phyloP scores from a whole-genome alignment of 92 coral and sea anemone genomes.

The Epizoanthus illoricatus region DNA sequence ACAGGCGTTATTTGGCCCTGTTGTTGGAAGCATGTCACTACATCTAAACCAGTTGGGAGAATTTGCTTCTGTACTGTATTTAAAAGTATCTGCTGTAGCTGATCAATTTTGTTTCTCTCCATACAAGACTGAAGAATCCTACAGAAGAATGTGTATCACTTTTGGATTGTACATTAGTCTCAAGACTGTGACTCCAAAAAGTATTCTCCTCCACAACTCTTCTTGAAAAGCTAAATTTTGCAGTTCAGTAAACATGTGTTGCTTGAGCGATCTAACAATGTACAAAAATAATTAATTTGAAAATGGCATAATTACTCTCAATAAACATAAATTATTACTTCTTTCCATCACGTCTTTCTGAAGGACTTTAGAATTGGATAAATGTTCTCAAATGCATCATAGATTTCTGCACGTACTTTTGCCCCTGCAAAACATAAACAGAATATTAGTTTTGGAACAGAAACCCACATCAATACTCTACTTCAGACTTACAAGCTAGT shows the following conservation, averaged over 20 bases:
- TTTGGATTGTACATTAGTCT: no score
- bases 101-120: no score
- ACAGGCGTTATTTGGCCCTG: no score
- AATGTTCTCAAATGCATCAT: slow-evolving; percentile 98
- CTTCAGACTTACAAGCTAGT: neutral
- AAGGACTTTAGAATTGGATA: slow-evolving; percentile 97
- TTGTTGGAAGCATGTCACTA: no score
- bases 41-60: no score
- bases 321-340: neutral
- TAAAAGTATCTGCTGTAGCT: no score
- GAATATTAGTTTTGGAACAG: neutral
- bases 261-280: neutral
- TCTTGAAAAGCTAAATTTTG: no score
- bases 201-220: no score
- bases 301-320: neutral
- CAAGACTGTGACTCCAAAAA: no score
- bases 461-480: neutral
- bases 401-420: slow-evolving; percentile 92
- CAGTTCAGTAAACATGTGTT: neutral
- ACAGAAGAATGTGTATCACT: no score
- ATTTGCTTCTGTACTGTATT: no score
- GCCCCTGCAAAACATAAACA: slow-evolving; percentile 69
- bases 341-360: slow-evolving; percentile 77
- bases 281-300: slow-evolving; percentile 19
- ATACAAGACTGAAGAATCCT: no score